A percentile compares a stretch with the other conserved stretches of the same genome.
These are phyloP conservation scores for Lepus timidus DNA, from an alignment of 2,113 vertebrate genomes.

Conservation along the genomic window DNA sequence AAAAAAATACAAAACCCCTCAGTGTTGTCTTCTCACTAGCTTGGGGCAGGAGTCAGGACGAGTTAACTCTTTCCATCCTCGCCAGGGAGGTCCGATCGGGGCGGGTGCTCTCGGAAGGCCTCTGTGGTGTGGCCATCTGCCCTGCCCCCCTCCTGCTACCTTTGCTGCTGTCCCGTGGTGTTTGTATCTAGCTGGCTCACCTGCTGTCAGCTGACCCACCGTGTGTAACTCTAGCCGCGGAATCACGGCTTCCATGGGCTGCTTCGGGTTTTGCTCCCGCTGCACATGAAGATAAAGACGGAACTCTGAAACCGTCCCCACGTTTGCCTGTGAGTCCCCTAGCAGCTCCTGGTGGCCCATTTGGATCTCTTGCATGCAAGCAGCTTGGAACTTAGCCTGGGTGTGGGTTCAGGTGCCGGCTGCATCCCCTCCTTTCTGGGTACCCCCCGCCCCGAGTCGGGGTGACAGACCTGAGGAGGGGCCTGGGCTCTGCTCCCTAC, in stretches of 20 bases:
- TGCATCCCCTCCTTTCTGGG: not conserved
- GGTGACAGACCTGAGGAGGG: not conserved
- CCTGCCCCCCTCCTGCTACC: not conserved
- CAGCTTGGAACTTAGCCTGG: not conserved
- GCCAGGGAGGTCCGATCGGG: not conserved
- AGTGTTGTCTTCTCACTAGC: conserved; percentile 55
- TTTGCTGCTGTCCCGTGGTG: not conserved
- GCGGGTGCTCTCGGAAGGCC: no score
- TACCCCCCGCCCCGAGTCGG: not conserved
- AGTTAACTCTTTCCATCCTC: not conserved
- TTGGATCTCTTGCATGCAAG: accelerated
- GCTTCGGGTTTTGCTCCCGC: not conserved
- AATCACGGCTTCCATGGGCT: not conserved
- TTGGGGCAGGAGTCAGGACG: not conserved
- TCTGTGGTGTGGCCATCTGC: no score
- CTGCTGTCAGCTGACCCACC: not conserved
- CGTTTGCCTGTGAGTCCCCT: not conserved
- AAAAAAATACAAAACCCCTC: conserved; percentile 5
- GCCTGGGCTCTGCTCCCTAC: not conserved
- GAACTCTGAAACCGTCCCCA: not conserved
- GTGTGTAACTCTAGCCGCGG: not conserved
- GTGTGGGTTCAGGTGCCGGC: not conserved
- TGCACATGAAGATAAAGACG: not conserved
- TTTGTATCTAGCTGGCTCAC: not conserved
- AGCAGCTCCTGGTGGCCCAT: accelerated